Percentiles rank a stretch among this genome's conserved stretches.
Evolutionary conservation across 2,888 invertebrate species (phyloP).

Genomic region (Temnothorax unifasciatus): DNA sequence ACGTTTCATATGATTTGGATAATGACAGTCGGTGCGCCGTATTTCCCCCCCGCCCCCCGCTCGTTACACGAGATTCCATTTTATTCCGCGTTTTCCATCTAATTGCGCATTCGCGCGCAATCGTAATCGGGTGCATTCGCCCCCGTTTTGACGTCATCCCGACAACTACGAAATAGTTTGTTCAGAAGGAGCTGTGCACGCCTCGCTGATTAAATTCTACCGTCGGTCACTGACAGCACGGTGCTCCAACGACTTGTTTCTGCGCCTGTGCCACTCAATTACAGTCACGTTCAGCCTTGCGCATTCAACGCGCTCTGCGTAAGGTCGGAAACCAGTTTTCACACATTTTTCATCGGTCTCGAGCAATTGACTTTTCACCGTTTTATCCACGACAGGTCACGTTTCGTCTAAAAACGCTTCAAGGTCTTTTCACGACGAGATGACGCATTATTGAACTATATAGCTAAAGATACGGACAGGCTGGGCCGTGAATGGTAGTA

Average conservation of each 20-base stretch:
- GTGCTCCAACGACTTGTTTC: slow-evolving; percentile 36
- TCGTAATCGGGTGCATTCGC: slow-evolving; percentile 20
- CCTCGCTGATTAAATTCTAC: slow-evolving; percentile 50
- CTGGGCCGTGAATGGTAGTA: background rate
- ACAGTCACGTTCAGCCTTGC: slow-evolving; percentile 69
- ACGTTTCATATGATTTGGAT: slow-evolving; percentile 13
- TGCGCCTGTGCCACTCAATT: slow-evolving; percentile 48
- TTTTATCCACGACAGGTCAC: slow-evolving; percentile 1
- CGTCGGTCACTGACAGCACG: slow-evolving; percentile 14
- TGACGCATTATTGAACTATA: background rate
- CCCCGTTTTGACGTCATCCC: slow-evolving; percentile 33
- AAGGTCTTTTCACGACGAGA: background rate
- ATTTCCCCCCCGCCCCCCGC: background rate
- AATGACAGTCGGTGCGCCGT: slow-evolving; percentile 20
- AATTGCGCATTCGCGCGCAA: slow-evolving; percentile 39
- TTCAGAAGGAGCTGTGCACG: slow-evolving; percentile 54
- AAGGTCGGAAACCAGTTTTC: slow-evolving; percentile 70
- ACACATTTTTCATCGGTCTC: background rate
- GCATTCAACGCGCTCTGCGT: slow-evolving; percentile 46
- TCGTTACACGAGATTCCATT: slow-evolving; percentile 34
- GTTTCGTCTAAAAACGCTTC: background rate
- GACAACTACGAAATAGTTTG: slow-evolving; percentile 56
- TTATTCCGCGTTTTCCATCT: slow-evolving; percentile 25
- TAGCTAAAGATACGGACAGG: background rate
- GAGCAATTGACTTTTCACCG: slow-evolving; percentile 60